These are phyloP conservation scores for Troglohyphantes excavatus DNA, from an alignment of 2,888 invertebrate species.

Conservation along the genomic window DNA sequence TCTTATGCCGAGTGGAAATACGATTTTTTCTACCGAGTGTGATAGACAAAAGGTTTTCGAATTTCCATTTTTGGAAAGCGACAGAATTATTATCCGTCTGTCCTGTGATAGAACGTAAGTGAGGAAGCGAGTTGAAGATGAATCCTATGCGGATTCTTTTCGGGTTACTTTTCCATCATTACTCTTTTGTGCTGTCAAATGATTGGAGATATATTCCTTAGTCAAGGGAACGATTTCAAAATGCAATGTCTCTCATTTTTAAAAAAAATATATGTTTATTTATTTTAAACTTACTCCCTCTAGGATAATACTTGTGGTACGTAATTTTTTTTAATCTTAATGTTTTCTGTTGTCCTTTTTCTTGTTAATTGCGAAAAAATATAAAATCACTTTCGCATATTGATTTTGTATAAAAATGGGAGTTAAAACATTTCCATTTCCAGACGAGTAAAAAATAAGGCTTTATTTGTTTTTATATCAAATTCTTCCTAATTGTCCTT, in stretches of 20 bases:
- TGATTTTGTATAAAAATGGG: too few relatives aligned
- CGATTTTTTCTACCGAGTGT: constrained; percentile 15
- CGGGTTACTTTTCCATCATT: constrained; percentile 48
- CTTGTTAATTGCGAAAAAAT: too few relatives aligned
- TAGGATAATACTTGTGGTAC: too few relatives aligned
- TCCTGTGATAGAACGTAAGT: constrained; percentile 11
- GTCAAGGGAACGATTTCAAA: constrained; percentile 29
- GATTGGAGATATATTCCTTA: constrained; percentile 38
- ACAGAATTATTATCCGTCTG: constrained; percentile 67
- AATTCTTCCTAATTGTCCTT: too few relatives aligned
- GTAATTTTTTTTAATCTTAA: too few relatives aligned
- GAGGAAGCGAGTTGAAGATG: constrained; percentile 9
- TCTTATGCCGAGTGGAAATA: constrained; percentile 59
- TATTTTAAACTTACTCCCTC: too few relatives aligned
- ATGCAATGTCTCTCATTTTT: neutral
- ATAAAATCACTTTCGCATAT: too few relatives aligned
- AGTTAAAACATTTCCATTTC: too few relatives aligned
- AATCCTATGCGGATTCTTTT: constrained; percentile 30
- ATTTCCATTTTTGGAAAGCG: constrained; percentile 63
- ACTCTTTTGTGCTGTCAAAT: constrained; percentile 44
- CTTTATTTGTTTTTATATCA: too few relatives aligned
- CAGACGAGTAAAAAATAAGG: too few relatives aligned
- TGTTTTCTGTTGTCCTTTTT: too few relatives aligned
- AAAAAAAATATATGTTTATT: too few relatives aligned
- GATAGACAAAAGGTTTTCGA: constrained; percentile 65